phyloP scores from a whole-genome alignment of 2,113 vertebrate genomes.

The Rostratula benghalensis region DNA sequence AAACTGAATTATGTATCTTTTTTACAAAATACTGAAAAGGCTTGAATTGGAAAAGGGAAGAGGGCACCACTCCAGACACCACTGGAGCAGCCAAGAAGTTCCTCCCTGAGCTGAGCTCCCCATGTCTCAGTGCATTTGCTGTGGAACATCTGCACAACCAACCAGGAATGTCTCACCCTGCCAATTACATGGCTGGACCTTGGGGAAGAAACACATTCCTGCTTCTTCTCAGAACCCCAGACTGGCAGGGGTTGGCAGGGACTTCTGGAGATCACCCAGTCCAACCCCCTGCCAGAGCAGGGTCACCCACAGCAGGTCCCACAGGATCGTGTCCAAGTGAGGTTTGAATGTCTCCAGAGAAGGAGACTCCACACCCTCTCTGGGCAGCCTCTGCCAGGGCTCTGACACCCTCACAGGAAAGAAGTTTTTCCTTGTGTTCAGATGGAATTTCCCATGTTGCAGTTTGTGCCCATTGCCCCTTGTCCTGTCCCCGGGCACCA shows the following conservation, averaged over 20 bases:
- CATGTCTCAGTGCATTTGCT: background rate
- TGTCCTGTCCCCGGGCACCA: background rate
- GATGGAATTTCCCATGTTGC: too few relatives aligned
- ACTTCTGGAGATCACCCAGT: background rate
- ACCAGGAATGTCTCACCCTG: rapidly evolving
- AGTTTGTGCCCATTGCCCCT: background rate
- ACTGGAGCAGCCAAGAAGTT: background rate
- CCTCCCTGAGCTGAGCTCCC: background rate
- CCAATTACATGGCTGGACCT: background rate
- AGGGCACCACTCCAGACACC: background rate
- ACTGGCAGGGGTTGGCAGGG: background rate
- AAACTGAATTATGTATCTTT: background rate
- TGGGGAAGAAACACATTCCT: background rate
- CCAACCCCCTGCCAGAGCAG: background rate
- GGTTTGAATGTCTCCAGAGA: background rate
- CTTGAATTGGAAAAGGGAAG: background rate
- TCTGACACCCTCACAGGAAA: background rate
- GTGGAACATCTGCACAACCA: background rate
- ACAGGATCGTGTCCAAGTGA: background rate
- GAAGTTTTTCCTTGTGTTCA: background rate
- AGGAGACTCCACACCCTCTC: background rate
- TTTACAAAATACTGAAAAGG: background rate
- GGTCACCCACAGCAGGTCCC: background rate
- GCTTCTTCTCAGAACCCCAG: background rate
- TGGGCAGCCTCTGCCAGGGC: background rate